Evolutionary conservation across 2,113 vertebrate species (phyloP).

Genomic region (Passerina amoena): DNA sequence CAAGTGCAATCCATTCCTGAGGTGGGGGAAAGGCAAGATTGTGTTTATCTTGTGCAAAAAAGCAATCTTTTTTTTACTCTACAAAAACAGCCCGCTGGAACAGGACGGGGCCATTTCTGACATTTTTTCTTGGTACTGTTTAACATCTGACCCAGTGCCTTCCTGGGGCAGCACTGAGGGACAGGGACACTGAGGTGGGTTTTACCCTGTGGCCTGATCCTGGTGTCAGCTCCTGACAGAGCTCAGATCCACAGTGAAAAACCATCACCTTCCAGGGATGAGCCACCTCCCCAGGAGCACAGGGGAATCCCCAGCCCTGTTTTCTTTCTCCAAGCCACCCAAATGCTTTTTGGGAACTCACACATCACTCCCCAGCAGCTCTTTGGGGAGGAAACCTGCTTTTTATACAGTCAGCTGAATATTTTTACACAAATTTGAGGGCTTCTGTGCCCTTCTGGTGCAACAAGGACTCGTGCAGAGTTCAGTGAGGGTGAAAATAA

Average conservation of each 20-base stretch:
- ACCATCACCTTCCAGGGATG: neutral
- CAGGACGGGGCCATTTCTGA: neutral
- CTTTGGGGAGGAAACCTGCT: neutral
- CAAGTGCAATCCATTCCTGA: neutral
- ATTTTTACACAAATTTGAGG: neutral
- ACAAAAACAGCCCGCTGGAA: neutral
- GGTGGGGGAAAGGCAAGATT: neutral
- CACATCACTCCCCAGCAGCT: neutral
- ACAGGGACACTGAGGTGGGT: neutral
- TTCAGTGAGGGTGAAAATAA: neutral
- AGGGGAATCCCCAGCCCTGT: neutral
- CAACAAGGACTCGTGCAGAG: neutral
- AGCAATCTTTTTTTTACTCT: neutral
- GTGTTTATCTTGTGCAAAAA: neutral
- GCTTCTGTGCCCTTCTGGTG: neutral
- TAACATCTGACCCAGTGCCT: neutral
- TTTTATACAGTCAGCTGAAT: neutral
- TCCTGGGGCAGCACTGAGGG: fast-evolving
- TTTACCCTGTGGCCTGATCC: neutral
- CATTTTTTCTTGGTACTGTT: neutral
- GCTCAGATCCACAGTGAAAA: neutral
- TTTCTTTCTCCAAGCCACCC: neutral
- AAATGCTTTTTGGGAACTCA: neutral
- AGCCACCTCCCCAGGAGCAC: neutral
- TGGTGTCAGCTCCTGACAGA: neutral